Evolutionary conservation across 2,888 invertebrate genomes (phyloP), one percentile per base, ranked within the genome.

Genomic region (Microplitis deprimator): DNA sequence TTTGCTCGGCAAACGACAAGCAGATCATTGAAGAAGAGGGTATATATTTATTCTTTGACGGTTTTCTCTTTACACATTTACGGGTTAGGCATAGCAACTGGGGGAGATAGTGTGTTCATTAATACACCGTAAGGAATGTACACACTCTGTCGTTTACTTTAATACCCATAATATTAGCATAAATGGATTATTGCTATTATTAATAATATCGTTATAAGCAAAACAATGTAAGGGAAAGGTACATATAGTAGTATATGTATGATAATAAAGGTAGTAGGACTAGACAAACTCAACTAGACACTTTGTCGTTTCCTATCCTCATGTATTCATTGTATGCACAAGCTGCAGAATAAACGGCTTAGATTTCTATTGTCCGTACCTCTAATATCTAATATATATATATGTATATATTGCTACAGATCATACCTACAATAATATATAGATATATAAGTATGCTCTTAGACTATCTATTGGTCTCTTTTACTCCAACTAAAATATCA

Each of bases 131-230:
- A 65, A 65, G 65, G 65, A 38, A 65, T 65, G 38, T 65, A 65
- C 65, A 50, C 59, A 38, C 69, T 76, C 20, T 68, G 69, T 75
- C 69, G 75, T 73, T 73, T 73, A 29, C 67, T n/a, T 50, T 73
- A 73, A 67, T 67, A 59, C 73, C 67, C 13, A 5, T n/a, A 16
- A 38, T 67, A 73, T 73, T 73, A 73, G 59, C 73, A 67, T 73
- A 67, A 73, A 83, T 82, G 84, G 79, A 83, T 85, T 85, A 85
- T 84, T 86, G 85, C 83, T 82, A 84, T 85, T 85, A 85, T 84
- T 86, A 85, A 84, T 82, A 84, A 85, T 84, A 83, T 85, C 81
- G 75, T 73, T 78, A 39, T 20, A 20, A 7, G 50, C 10, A 67
- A 41, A 61, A 73, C 29, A 17, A 39, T 64, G 70, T 29, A 2